Base-by-base conservation (phyloP, 2,888 invertebrate species). In the Xestia c-nigrum region DNA sequence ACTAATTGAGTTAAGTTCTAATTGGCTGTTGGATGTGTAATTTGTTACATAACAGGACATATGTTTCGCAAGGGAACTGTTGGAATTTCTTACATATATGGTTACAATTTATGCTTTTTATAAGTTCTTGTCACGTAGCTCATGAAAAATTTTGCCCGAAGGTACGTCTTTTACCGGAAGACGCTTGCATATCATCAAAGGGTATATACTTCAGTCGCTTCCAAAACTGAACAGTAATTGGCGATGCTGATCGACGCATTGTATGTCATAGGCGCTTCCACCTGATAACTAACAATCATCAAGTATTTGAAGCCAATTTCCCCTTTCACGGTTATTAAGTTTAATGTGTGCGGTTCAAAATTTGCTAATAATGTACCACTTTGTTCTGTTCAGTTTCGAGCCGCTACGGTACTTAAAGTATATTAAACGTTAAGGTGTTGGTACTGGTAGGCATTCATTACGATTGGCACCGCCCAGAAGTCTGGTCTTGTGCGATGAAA, bases 351-450 rank as follows among this genome's bases (percentile, higher is more conserved):
- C 90, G 90, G 92, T 90, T 90, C 92, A 87, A 93, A 94, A 93
- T 94, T 93, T 90, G 91, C 89, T 93, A 93, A 92, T 91, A 90
- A 90, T 90, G 87, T 89, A 90, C 89, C 90, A 92, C 89, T 91
- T 91, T 88, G 86, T 89, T 90, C 90, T 91, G 90, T 90, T 87
- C 88, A 88, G 89, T 90, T 91, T 91, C 87, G 88, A 89, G 90
- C 90, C 89, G 91, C 89, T 92, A 91, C 92, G 92, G 91, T 92
- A 93, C 91, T 94, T 93, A 93, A 91, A 89, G 90, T 87, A 90
- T 91, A 94, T 94, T 93, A 94, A 93, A 93, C 91, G 91, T 91
- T 94, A 94, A 95, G 90, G 92, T 92, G 94, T 91, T 91, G 89
- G 91, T 85, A 89, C 85, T 89, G 89, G 91, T 90, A 93, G 91